A percentile compares a stretch with the other conserved stretches of the same genome.
Evolutionary conservation across 2,797 vertebrate genomes (phyloP).

Genomic region (Mus minutoides): DNA sequence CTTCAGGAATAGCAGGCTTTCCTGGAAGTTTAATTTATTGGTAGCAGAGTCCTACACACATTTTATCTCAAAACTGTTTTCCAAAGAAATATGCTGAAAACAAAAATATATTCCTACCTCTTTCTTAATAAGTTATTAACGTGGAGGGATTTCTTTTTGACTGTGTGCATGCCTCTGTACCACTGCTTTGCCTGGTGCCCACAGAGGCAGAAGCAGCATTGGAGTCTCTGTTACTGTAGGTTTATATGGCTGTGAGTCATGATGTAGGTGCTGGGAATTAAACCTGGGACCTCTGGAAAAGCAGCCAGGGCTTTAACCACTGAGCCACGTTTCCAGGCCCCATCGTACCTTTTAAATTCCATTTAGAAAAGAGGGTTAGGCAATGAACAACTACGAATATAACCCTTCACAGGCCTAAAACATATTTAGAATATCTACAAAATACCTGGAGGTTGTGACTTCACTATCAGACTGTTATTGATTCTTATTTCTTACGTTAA

Average conservation of each 20-base stretch:
- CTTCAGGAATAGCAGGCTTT: background rate
- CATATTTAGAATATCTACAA: background rate
- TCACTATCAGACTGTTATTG: background rate
- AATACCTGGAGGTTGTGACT: conserved; percentile 5
- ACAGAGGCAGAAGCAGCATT: background rate
- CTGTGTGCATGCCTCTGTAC: background rate
- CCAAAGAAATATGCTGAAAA: conserved; percentile 48
- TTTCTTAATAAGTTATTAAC: background rate
- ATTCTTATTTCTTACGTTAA: background rate
- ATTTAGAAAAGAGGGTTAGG: background rate
- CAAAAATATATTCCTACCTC: background rate
- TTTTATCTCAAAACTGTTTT: conserved; percentile 34
- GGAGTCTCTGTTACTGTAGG: background rate
- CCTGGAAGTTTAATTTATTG: background rate
- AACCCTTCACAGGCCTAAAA: background rate
- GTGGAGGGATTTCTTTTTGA: background rate
- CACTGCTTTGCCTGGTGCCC: background rate
- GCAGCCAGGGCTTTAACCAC: too few species aligned
- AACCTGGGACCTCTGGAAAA: background rate
- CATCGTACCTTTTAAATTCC: too few species aligned
- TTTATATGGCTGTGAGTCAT: background rate
- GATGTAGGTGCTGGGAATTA: background rate
- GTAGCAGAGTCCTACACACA: background rate
- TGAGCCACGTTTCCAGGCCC: too few species aligned
- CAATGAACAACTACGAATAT: background rate